phyloP scores from a whole-genome alignment of 2,113 vertebrate species.

The Sphyrna mokarran region DNA sequence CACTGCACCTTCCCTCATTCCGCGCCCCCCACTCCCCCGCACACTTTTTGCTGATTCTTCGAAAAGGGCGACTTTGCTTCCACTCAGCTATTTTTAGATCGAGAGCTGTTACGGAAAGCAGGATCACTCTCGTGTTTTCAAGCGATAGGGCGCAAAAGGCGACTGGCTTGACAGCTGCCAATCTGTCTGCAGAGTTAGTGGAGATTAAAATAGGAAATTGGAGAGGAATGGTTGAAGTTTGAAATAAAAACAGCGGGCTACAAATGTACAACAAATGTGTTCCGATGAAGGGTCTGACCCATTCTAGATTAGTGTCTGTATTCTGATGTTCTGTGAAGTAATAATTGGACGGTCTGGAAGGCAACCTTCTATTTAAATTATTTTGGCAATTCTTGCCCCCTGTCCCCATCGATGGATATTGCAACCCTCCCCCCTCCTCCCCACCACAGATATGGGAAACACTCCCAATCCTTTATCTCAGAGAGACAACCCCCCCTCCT shows the following conservation, averaged over 20 bases:
- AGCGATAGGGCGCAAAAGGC: background rate
- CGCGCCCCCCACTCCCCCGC: background rate
- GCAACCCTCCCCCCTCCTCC: no score
- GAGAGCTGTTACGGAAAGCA: background rate
- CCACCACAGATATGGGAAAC: no score
- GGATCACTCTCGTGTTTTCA: background rate
- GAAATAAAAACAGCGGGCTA: background rate
- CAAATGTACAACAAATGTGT: background rate
- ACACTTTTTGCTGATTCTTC: background rate
- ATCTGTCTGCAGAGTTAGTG: background rate
- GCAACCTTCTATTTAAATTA: background rate
- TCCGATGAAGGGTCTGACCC: background rate
- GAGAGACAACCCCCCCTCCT: background rate
- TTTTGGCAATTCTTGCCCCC: background rate
- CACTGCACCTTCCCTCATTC: background rate
- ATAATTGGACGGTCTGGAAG: background rate
- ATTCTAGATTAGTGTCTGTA: background rate
- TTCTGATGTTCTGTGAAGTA: background rate
- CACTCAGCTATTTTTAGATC: background rate
- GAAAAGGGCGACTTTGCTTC: background rate
- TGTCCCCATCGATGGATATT: no score
- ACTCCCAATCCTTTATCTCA: no score
- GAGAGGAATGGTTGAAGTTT: background rate
- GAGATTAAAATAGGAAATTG: background rate
- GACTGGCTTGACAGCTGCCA: background rate